These are phyloP conservation scores for Hydropotes inermis DNA, from an alignment of 2,113 vertebrate species.

Conservation along the genomic window DNA sequence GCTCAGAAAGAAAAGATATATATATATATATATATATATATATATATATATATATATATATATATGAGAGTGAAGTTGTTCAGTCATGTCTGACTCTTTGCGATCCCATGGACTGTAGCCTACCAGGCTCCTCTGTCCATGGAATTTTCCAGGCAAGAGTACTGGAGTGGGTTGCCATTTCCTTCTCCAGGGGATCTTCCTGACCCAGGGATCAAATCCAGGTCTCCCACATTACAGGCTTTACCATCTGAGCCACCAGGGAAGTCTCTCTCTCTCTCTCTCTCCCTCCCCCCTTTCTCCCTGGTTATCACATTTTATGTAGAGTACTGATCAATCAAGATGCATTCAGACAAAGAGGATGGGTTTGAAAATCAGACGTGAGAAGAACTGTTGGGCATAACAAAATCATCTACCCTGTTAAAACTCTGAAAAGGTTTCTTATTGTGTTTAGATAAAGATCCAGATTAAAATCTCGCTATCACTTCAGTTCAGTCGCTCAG, in stretches of 20 bases:
- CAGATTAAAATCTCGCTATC: background rate
- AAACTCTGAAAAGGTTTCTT: background rate
- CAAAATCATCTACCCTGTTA: background rate
- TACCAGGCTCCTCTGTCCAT: background rate
- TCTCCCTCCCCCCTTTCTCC: background rate
- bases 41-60: background rate
- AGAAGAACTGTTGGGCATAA: background rate
- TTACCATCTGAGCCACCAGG: background rate
- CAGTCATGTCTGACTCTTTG: background rate
- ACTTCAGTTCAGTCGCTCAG: no score
- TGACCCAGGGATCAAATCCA: background rate
- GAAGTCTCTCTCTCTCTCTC: background rate
- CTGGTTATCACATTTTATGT: background rate
- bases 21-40: no score
- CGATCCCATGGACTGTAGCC: background rate
- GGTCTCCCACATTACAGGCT: background rate
- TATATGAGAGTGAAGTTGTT: constrained; percentile 72
- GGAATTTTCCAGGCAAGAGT: background rate
- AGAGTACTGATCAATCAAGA: background rate
- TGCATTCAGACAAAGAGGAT: background rate
- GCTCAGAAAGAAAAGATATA: constrained; percentile 65
- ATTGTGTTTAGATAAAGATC: background rate
- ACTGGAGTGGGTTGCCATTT: background rate
- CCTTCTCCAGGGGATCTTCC: background rate
- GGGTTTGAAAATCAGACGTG: background rate